Conservation (phyloP, 2,797 vertebrate genomes). For the Lutjanus argentimaculatus region DNA sequence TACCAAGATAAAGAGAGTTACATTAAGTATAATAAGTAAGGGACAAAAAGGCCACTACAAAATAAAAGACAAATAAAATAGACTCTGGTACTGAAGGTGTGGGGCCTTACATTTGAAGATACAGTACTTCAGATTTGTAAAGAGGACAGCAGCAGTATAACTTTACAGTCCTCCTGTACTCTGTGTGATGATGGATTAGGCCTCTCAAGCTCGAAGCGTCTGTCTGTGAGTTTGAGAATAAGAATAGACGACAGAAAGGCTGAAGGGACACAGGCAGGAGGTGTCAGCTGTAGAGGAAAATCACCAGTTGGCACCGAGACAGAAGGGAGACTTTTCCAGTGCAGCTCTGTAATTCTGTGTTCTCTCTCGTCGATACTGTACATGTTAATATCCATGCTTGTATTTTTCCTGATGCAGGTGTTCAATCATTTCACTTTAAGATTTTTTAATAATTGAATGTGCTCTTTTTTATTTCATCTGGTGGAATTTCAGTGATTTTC, state of each 20-base stretch:
- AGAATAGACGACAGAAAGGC: conserved; percentile 6
- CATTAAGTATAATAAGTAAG: too few species aligned
- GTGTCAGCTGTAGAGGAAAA: conserved; percentile 12
- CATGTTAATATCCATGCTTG: neutral
- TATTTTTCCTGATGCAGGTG: neutral
- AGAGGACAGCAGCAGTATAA: neutral
- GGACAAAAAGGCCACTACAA: too few species aligned
- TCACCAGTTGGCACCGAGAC: conserved; percentile 31
- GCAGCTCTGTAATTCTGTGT: neutral
- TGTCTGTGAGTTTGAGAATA: conserved; percentile 15
- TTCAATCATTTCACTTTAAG: too few species aligned
- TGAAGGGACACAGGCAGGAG: conserved; percentile 14
- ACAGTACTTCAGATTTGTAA: neutral
- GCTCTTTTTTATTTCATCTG: neutral
- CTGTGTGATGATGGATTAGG: conserved; percentile 23
- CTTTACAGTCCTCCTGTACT: conserved; percentile 14
- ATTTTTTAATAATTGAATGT: neutral
- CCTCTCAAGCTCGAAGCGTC: neutral
- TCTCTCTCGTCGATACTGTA: neutral
- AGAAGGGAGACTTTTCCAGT: neutral
- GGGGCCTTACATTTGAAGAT: neutral
- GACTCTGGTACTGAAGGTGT: neutral
- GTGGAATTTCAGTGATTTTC: neutral
- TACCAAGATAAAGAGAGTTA: too few species aligned
- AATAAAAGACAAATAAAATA: too few species aligned